Conservation (phyloP, 2,888 invertebrate species). For the Plutella xylostella region DNA sequence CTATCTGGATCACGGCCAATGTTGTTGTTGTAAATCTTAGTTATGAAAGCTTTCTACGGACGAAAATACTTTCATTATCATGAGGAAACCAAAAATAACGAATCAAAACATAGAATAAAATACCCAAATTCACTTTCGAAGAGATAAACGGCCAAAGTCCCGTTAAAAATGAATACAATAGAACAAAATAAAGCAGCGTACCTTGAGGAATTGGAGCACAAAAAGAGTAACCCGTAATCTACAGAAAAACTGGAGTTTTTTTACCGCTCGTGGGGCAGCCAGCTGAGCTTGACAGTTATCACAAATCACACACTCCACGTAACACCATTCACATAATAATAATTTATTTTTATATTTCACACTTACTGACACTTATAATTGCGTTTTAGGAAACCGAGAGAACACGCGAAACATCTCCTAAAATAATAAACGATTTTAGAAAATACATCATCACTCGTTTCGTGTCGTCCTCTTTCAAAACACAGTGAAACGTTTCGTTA, state of each 20-base stretch:
- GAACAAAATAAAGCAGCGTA: constrained; percentile 52
- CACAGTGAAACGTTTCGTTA: constrained; percentile 15
- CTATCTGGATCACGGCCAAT: constrained; percentile 67
- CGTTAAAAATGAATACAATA: constrained; percentile 22
- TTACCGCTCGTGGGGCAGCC: constrained; percentile 59
- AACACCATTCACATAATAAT: neutral
- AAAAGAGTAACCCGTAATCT: constrained; percentile 49
- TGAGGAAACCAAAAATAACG: neutral
- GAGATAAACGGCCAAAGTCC: neutral
- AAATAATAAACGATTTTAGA: constrained; percentile 20
- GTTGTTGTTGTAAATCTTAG: constrained; percentile 37
- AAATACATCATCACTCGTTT: constrained; percentile 20
- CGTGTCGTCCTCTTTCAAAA: constrained; percentile 25
- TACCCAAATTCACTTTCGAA: constrained; percentile 2
- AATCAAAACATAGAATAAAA: neutral
- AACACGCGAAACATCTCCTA: constrained; percentile 16
- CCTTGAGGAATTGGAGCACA: constrained; percentile 62
- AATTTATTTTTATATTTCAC: neutral
- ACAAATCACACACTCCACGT: constrained; percentile 28
- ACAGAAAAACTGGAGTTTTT: constrained; percentile 58
- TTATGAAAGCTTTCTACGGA: neutral
- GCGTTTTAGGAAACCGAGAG: neutral
- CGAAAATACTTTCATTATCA: too few species aligned
- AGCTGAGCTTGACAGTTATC: constrained; percentile 67
- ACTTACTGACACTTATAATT: neutral